These are phyloP conservation scores for Albula goreensis DNA, from an alignment of 2,113 vertebrate genomes.

Conservation along the genomic window DNA sequence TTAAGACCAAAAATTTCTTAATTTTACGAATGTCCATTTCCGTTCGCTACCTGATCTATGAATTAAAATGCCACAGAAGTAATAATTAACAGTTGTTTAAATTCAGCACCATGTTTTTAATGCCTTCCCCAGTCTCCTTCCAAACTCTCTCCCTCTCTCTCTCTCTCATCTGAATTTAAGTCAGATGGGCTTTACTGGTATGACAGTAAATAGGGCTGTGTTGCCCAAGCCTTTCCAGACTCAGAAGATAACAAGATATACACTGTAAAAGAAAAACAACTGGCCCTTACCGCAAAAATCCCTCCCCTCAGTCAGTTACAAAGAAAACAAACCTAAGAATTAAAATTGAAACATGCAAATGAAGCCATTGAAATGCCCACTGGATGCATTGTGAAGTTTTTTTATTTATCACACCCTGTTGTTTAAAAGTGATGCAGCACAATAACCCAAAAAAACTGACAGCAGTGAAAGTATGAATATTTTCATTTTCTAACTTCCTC, in stretches of 20 bases:
- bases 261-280: background rate
- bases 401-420: no score
- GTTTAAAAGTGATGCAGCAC: no score
- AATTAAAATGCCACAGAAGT: background rate
- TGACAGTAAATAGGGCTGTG: background rate
- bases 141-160: background rate
- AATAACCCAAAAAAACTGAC: no score
- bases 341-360: background rate
- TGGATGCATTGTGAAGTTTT: no score
- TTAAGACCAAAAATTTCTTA: no score
- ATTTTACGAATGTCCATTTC: no score
- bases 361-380: background rate
- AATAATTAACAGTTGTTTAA: background rate
- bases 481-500: no score
- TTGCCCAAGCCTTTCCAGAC: background rate
- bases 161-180: background rate
- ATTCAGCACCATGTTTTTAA: background rate
- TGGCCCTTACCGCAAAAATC: background rate
- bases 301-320: background rate
- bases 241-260: background rate
- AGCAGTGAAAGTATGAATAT: no score
- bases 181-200: background rate
- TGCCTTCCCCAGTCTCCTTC: background rate
- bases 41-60: no score
- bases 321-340: background rate